Conservation (phyloP, 1,140 invertebrate species). For the Fragariocoptes setiger region DNA sequence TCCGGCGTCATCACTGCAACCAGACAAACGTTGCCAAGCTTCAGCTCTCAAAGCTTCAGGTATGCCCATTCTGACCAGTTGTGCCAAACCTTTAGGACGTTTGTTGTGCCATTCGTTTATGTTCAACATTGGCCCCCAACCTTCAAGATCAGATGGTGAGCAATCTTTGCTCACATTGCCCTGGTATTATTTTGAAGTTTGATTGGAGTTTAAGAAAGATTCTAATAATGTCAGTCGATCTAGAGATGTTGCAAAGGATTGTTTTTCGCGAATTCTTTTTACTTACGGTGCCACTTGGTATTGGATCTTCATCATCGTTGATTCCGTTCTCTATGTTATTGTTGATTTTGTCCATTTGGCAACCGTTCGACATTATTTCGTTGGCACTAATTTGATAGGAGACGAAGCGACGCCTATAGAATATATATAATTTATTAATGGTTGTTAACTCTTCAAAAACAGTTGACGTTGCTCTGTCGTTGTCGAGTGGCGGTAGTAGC, state of each 20-base stretch:
- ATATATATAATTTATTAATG: too few species aligned
- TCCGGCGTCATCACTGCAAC: conserved; percentile 40
- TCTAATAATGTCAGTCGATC: too few species aligned
- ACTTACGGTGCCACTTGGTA: neutral
- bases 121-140: conserved; percentile 60
- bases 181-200: too few species aligned
- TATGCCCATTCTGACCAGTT: conserved; percentile 53
- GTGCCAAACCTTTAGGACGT: conserved; percentile 36
- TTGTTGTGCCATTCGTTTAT: conserved; percentile 42
- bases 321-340: neutral
- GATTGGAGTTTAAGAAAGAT: too few species aligned
- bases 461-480: too few species aligned
- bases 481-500: too few species aligned
- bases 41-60: conserved; percentile 82
- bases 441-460: too few species aligned
- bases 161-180: conserved; percentile 87
- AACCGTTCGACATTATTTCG: too few species aligned
- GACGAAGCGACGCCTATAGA: too few species aligned
- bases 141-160: conserved; percentile 54
- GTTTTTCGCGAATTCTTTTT: neutral
- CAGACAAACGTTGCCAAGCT: conserved; percentile 79
- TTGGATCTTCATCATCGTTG: neutral
- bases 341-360: too few species aligned
- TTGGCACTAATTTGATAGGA: too few species aligned
- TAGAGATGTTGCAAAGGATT: neutral